These are phyloP conservation scores for Dromas ardeola DNA, from an alignment of 2,113 vertebrate species.

Conservation along the genomic window DNA sequence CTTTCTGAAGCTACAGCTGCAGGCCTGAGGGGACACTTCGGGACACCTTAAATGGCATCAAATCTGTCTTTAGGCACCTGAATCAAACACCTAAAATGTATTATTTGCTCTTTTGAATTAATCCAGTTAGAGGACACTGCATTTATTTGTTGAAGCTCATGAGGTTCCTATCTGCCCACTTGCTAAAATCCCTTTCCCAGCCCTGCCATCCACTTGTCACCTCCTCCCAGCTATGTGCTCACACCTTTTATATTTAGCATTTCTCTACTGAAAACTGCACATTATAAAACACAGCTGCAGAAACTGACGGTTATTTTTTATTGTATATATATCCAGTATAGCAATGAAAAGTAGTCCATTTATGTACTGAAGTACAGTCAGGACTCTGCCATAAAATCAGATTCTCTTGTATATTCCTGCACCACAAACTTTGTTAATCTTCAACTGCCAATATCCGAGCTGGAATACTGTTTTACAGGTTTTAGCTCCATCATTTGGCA, in stretches of 20 bases:
- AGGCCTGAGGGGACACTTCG: neutral
- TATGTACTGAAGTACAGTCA: neutral
- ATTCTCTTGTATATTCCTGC: neutral
- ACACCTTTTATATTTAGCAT: constrained; percentile 16
- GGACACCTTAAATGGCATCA: neutral
- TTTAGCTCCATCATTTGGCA: neutral
- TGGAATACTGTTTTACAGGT: neutral
- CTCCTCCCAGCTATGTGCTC: neutral
- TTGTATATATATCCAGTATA: neutral
- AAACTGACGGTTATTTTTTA: neutral
- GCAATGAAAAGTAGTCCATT: neutral
- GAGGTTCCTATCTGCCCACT: neutral
- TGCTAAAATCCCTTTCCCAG: constrained; percentile 5
- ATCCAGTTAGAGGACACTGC: neutral
- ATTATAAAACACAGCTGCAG: neutral
- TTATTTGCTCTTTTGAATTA: neutral
- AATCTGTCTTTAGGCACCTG: neutral
- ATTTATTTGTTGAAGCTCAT: neutral
- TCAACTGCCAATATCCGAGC: neutral
- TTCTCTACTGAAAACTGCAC: neutral
- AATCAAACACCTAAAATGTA: neutral
- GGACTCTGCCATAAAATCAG: neutral
- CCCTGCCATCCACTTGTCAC: neutral
- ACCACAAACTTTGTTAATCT: neutral
- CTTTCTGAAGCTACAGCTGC: neutral